Evolutionary conservation across 2,888 invertebrate species (phyloP), one percentile per base, ranked within the genome.

Genomic region (Hipparchia semele): DNA sequence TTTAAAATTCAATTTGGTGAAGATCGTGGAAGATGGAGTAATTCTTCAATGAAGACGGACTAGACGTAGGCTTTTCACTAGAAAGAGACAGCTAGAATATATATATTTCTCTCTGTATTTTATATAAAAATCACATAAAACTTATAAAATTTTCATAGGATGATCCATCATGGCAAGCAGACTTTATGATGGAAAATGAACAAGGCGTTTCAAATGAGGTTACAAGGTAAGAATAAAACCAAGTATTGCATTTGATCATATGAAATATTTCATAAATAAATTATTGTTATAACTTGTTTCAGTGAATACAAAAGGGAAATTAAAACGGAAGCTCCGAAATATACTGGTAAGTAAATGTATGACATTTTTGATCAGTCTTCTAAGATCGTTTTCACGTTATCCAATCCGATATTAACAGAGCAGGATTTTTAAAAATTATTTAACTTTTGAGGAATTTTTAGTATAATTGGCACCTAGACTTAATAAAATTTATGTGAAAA

Each of bases 151-250:
- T 67, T 72, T 72, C 81, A 0, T 71, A 92, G 91, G 91, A 92
- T 61, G 91, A 91, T 70, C 90, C 91, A 0, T 87, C 90, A 0
- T 93, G 93, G 93, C 93, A 93, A 79, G 84, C 90, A 0, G 92
- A 91, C 75, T 91, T 84, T 77, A 92, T 93, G 91, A 84, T 92
- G 87, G 92, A 93, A 46, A 82, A 76, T 51, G 90, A 85, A 46
- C 78, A 89, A 77, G 91, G 90, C 2, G 75, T 80, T 46, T 76
- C 84, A 0, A 88, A 90, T 39, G 87, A 80, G 81, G 82, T 71
- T 54, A 84, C 79, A 79, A 89, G 86, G 91, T 90, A 81, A 75
- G 39, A 6, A 1, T 61, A 72, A 62, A 70, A 53, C 23, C 0
- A 39, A 72, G 58, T 61, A 7, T n/a, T 45, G 45, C n/a, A 45